Percentiles rank a stretch among this genome's conserved stretches.
Conservation (phyloP, 2,888 invertebrate species). For the Tolmerus cingulatus region DNA sequence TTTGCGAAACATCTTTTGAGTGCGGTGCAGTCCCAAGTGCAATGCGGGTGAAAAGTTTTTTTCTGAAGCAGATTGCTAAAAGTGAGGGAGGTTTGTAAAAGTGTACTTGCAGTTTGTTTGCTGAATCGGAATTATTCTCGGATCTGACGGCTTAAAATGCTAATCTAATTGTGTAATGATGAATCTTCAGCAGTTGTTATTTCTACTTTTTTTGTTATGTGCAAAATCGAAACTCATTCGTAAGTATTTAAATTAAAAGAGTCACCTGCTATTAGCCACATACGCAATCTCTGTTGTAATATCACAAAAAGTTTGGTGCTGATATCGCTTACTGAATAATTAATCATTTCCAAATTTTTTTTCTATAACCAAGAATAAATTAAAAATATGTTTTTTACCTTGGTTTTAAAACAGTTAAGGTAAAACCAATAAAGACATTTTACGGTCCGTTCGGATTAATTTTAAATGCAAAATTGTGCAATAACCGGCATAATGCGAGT, state of each 20-base stretch:
- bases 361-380: background rate
- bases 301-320: background rate
- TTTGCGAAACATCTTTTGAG: background rate
- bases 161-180: background rate
- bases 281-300: background rate
- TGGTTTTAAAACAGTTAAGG: background rate
- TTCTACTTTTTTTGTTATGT: background rate
- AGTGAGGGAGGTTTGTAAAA: background rate
- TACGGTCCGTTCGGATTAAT: background rate
- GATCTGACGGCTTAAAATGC: background rate
- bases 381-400: background rate
- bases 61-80: too few relatives aligned
- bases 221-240: background rate
- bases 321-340: background rate
- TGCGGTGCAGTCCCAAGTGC: background rate
- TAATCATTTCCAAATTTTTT: background rate
- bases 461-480: background rate
- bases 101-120: background rate
- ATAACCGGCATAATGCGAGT: background rate
- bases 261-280: background rate
- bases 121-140: background rate
- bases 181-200: background rate
- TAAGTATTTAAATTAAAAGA: background rate
- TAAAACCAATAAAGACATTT: background rate
- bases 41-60: background rate